Conservation (phyloP, 2,888 invertebrate species). For the Ptilodon capucinus region DNA sequence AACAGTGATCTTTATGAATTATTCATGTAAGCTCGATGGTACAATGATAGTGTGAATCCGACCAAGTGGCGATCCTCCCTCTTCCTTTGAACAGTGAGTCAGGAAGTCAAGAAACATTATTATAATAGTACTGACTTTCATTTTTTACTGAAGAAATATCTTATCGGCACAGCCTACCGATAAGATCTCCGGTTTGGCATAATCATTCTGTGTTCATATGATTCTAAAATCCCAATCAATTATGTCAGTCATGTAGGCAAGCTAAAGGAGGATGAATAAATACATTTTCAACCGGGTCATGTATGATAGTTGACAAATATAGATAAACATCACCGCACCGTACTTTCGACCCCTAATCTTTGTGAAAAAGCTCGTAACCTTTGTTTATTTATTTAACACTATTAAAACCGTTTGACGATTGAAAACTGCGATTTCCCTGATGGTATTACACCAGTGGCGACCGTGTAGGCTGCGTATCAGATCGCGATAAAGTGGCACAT, state of each 20-base stretch:
- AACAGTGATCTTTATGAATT: conserved; percentile 18
- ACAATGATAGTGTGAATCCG: conserved; percentile 40
- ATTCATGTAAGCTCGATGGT: conserved; percentile 39
- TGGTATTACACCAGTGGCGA: conserved; percentile 9
- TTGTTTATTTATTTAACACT: conserved; percentile 14
- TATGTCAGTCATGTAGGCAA: background rate
- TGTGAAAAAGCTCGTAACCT: conserved; percentile 4
- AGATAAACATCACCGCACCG: background rate
- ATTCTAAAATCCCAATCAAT: background rate
- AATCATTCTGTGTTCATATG: background rate
- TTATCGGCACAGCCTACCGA: background rate
- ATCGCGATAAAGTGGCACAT: conserved; percentile 16
- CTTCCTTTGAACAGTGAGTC: conserved; percentile 11
- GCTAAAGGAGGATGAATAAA: background rate
- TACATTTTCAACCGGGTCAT: no score
- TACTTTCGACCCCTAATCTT: conserved; percentile 12
- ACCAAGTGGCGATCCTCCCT: conserved; percentile 39
- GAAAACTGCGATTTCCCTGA: conserved; percentile 4
- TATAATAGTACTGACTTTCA: background rate
- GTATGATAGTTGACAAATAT: conserved; percentile 10
- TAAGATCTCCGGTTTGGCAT: background rate
- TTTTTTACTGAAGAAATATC: background rate
- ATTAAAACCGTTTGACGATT: conserved; percentile 14
- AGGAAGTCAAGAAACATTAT: background rate
- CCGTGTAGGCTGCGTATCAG: conserved; percentile 10